Evolutionary conservation across 2,797 vertebrate genomes (phyloP).

Genomic region (Diceros bicornis): DNA sequence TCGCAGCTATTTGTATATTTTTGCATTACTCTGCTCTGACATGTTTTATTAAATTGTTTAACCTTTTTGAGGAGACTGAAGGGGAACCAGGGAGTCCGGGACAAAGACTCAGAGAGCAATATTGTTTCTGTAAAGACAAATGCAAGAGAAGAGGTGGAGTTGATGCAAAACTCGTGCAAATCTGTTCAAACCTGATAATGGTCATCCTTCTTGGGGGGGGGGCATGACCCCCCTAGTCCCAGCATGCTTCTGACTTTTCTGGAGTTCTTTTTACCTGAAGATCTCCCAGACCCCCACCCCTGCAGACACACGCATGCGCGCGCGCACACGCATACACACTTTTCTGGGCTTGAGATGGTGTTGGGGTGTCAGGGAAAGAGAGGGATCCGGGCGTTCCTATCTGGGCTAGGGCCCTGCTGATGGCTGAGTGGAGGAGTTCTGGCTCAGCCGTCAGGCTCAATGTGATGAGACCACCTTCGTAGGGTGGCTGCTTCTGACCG

Average conservation of each 20-base stretch:
- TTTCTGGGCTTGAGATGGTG: background rate
- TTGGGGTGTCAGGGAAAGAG: background rate
- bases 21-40: background rate
- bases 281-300: background rate
- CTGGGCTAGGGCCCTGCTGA: background rate
- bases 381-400: background rate
- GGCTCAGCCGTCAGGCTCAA: background rate
- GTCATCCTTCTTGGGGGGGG: background rate
- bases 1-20: background rate
- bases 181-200: background rate
- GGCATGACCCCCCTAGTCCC: too few species aligned
- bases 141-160: background rate
- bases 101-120: constrained; percentile 34
- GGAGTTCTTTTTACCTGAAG: background rate
- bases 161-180: background rate
- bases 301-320: too few species aligned
- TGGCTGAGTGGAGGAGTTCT: background rate
- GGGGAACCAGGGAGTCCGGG: background rate
- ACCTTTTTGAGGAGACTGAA: background rate
- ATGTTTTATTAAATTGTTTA: constrained; percentile 31
- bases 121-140: background rate
- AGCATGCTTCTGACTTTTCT: background rate
- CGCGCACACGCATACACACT: background rate
- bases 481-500: background rate
- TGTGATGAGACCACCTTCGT: background rate